A percentile compares a stretch with the other conserved stretches of the same genome.
phyloP scores from a whole-genome alignment of 2,888 invertebrate genomes.

The Ceramica pisi region DNA sequence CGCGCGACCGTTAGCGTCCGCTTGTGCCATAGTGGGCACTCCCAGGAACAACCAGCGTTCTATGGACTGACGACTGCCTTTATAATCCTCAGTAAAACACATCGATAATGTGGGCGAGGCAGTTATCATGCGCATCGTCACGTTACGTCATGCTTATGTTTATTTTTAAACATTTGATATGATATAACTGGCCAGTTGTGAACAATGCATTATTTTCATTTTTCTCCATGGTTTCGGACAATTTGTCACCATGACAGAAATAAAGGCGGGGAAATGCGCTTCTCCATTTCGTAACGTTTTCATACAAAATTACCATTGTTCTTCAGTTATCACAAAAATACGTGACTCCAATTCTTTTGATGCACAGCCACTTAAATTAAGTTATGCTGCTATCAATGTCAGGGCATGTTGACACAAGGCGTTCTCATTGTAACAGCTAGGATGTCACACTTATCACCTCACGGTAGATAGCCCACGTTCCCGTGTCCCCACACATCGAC shows the following conservation, averaged over 20 bases:
- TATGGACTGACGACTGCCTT: constrained; percentile 42
- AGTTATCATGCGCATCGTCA: constrained; percentile 41
- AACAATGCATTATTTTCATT: background rate
- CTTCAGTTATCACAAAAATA: constrained; percentile 4
- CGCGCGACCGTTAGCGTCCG: constrained; percentile 89
- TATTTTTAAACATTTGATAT: constrained; percentile 43
- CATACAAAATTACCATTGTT: background rate
- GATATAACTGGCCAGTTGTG: constrained; percentile 21
- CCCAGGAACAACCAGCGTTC: constrained; percentile 66
- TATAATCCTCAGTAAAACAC: constrained; percentile 37
- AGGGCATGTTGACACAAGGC: constrained; percentile 71
- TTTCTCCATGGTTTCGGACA: constrained; percentile 2
- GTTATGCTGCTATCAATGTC: constrained; percentile 61
- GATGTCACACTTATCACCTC: constrained; percentile 72
- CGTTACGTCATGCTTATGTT: constrained; percentile 42
- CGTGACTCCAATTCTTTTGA: background rate
- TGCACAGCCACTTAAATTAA: constrained; percentile 6
- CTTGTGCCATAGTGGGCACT: constrained; percentile 82
- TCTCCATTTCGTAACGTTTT: background rate
- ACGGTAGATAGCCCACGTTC: constrained; percentile 74
- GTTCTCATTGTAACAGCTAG: constrained; percentile 75
- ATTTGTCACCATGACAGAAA: background rate
- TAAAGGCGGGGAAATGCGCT: background rate
- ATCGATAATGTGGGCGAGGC: constrained; percentile 50
- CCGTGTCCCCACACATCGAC: constrained; percentile 64